phyloP scores from a whole-genome alignment of 2,888 invertebrate genomes.

The Eristalis arbustorum region DNA sequence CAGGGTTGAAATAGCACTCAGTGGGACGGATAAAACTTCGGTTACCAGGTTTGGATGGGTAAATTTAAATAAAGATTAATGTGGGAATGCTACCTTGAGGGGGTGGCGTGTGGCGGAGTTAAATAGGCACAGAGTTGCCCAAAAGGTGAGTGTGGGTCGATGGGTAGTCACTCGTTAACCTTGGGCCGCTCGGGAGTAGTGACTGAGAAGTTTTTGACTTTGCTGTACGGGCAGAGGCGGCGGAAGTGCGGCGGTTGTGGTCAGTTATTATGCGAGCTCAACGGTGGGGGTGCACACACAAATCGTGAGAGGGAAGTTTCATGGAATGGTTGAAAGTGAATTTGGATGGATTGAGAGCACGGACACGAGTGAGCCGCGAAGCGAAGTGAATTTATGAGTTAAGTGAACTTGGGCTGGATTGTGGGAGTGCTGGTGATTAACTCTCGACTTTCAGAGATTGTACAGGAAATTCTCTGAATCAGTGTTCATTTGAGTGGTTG shows the following conservation, averaged over 20 bases:
- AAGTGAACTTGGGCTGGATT: no score
- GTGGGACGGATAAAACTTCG: slow-evolving; percentile 68
- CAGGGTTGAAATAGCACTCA: slow-evolving; percentile 68
- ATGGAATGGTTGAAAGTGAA: background rate
- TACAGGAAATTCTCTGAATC: no score
- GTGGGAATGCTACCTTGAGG: slow-evolving; percentile 54
- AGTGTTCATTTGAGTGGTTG: no score
- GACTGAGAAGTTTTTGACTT: background rate
- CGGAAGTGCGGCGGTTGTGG: background rate
- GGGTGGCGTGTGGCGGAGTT: background rate
- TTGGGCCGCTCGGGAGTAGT: background rate
- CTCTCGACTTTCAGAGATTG: no score
- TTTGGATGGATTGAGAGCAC: background rate
- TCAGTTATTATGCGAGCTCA: background rate
- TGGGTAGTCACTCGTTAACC: background rate
- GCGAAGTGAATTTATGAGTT: no score
- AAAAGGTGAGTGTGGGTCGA: background rate
- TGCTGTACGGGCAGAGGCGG: background rate
- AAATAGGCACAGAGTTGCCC: slow-evolving; percentile 20
- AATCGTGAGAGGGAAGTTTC: background rate
- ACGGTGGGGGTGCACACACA: background rate
- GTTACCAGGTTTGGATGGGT: slow-evolving; percentile 47
- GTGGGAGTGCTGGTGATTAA: no score
- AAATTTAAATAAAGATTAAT: slow-evolving; percentile 70
- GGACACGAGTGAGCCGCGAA: background rate